Percentiles rank a stretch among this genome's conserved stretches.
These are phyloP conservation scores for Perccottus glenii DNA, from an alignment of 2,113 vertebrate genomes.

Conservation along the genomic window DNA sequence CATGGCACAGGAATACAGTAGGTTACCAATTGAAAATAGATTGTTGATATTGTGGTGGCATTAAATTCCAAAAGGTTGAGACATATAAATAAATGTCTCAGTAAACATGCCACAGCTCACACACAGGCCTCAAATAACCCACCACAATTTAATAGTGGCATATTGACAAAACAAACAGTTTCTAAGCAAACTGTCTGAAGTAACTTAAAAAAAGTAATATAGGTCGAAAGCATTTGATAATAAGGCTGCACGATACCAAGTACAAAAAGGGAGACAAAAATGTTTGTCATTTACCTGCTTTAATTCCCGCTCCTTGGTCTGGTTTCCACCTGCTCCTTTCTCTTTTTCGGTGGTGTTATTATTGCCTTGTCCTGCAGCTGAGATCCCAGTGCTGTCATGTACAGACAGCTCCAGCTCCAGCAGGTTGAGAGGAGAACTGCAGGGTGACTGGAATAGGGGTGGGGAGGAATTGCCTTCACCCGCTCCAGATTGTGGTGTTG, in stretches of 20 bases:
- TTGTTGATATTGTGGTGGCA: constrained; percentile 11
- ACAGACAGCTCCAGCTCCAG: constrained; percentile 87
- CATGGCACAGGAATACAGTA: constrained; percentile 46
- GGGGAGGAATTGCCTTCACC: constrained; percentile 79
- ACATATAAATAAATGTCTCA: constrained; percentile 5
- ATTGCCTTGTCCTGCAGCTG: constrained; percentile 51
- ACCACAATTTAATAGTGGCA: constrained; percentile 5
- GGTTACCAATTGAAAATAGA: constrained; percentile 1
- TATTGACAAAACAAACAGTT: background rate
- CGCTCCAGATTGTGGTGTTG: constrained; percentile 79
- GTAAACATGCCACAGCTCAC: constrained; percentile 25
- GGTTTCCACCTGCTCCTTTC: constrained; percentile 55
- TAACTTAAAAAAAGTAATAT: no score
- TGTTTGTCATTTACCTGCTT: constrained; percentile 68
- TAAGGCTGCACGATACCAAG: background rate
- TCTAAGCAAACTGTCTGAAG: background rate
- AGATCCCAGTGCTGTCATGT: constrained; percentile 56
- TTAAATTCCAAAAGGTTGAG: constrained; percentile 13
- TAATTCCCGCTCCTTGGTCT: constrained; percentile 68
- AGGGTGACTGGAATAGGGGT: constrained; percentile 88
- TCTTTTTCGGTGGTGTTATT: constrained; percentile 56
- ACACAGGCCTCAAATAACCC: constrained; percentile 10
- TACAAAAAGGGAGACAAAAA: background rate
- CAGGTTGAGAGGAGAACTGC: constrained; percentile 93
- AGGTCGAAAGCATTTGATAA: constrained; percentile 3